Base-by-base conservation (phyloP, 2,113 vertebrate species). In the Siniperca knerii region DNA sequence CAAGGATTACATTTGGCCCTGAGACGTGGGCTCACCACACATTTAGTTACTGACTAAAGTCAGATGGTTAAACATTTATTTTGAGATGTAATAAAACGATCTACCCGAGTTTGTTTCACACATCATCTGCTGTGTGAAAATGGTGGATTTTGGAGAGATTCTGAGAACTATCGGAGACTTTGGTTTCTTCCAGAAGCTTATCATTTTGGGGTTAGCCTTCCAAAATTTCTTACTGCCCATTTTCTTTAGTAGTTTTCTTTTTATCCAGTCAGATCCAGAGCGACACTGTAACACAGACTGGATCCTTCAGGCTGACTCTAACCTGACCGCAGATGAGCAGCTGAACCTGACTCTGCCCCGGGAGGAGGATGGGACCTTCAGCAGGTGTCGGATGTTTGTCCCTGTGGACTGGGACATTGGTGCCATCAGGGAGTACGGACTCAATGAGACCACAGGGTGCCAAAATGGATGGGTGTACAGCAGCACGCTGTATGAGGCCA, bases 321-420 rank as follows among this genome's bases (percentile, higher is more conserved):
- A 69, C 66, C 44, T 69, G 44, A 69, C 44, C 8, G 8, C n/a
- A 50, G 66, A 29, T 16, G 66, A 69, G 66, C 44, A 69, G 66
- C 44, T 69, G 66, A 69, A 69, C 44, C 66, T 69, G n/a, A 69
- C 66, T 48, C 44, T 69, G 66, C 66, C 96, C 2, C 87, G 77
- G 15, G 89, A 90, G 0, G 1, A 62, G 0, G 37, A 94, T 0
- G 96, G 96, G n/a, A 25, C 35, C 0, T 96, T 95, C 0, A 93
- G 96, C 80, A 85, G 92, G 90, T 97, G 97, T 90, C 87, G 52
- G 73, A 96, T 96, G 97, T 97, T 96, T 84, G 84, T 60, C 29
- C 96, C 96, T 0, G 91, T 93, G 64, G 86, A 93, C 11, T 90
- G 94, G 95, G 93, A 94, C 83, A 93, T 97, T 0, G 23, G 84